Base-by-base conservation (phyloP, 2,113 vertebrate species). In the Anas platyrhynchos region DNA sequence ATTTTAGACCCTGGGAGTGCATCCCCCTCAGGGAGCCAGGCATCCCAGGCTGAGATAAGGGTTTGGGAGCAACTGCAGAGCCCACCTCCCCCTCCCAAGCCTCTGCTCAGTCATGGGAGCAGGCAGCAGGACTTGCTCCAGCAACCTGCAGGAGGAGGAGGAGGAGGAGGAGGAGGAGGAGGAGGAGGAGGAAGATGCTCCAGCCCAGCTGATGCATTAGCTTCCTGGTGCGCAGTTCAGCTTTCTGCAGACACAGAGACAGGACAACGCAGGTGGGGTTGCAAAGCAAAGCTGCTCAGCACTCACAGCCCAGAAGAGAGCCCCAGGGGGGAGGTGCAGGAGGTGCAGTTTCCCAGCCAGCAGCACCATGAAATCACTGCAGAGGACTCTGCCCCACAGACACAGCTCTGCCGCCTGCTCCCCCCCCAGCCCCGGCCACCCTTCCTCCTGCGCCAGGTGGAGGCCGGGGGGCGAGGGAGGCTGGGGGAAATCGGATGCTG, bases 371-470 rank as follows among this genome's bases (percentile, higher is more conserved):
- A 61, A 29, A 41, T 29, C 26, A 56, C 52, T 76, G 75, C 71
- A 5, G 44, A 26, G 63, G 67, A 83, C 15, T 62, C 76, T 0
- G 0, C 55, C 74, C 66, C 10, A 6, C 1, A 2, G n/a, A 54
- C 2, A 0, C 8, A 1, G 56, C 34, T 88, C 67, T 11, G 41
- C 68, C 10, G 3, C 43, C 41, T 13, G 41, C 41, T 41, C 43
- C 59, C n/a, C 71, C 9, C 29, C 32, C 80, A 44, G 86, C 62
- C 63, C 86, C 31, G n/a, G 56, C 95, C 83, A 61, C 6, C 16
- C 77, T 98, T 97, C 95, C 95, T 95, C 95, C 54, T 0, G 5
- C 32, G 0, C 84, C 95, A 97, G 96, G 95, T 94, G 96, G 97
- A 80, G 97, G 78, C 91, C 15, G 73, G 75, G 75, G 91, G 56